phyloP scores from a whole-genome alignment of 2,888 invertebrate species.

The Synergus umbraculus region DNA sequence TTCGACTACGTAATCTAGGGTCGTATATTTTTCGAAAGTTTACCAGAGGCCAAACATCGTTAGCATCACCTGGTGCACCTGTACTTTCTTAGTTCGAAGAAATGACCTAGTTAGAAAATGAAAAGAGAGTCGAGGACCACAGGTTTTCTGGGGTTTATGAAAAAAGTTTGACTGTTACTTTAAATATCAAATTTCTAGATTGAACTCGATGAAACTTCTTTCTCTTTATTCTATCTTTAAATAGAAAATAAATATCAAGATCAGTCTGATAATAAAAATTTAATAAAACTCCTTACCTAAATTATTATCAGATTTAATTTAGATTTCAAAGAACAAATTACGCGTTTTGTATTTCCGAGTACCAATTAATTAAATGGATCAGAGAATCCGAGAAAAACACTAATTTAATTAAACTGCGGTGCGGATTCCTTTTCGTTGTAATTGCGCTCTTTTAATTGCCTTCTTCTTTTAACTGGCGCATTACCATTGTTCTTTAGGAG shows the following conservation, averaged over 20 bases:
- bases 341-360: neutral
- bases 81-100: slow-evolving; percentile 20
- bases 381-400: neutral
- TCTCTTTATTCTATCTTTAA: neutral
- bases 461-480: neutral
- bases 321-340: neutral
- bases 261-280: neutral
- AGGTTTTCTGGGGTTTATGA: slow-evolving; percentile 13
- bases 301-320: neutral
- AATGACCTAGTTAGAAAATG: slow-evolving; percentile 6
- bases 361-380: neutral
- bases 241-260: neutral
- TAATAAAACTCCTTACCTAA: neutral
- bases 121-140: slow-evolving; percentile 37
- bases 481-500: neutral
- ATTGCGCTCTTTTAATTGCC: neutral
- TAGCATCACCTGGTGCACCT: slow-evolving; percentile 33
- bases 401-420: neutral
- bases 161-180: slow-evolving; percentile 4
- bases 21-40: slow-evolving; percentile 13
- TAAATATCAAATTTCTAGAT: neutral
- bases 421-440: neutral
- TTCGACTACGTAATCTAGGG: slow-evolving; percentile 10
- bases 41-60: slow-evolving; percentile 7
- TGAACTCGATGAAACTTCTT: neutral